Evolutionary conservation across 2,797 vertebrate species (phyloP).

Genomic region (Numenius phaeopus): DNA sequence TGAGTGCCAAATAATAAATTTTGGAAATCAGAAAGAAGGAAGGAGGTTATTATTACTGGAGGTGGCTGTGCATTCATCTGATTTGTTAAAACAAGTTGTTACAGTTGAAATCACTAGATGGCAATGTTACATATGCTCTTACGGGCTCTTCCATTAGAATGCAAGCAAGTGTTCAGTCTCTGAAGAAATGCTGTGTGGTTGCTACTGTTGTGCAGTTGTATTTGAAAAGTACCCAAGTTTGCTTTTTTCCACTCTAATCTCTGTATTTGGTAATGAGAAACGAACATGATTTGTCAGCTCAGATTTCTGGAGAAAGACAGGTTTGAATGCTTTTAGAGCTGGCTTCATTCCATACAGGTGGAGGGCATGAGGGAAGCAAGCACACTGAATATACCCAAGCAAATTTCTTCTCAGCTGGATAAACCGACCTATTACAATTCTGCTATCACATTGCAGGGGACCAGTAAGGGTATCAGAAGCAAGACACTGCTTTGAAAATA

Average conservation of each 20-base stretch:
- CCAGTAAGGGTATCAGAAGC: neutral
- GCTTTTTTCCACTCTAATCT: neutral
- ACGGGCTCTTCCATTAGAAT: neutral
- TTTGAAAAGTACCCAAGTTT: neutral
- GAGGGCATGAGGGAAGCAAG: neutral
- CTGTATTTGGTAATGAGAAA: slow-evolving; percentile 2
- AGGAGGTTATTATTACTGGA: neutral
- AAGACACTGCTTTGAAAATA: neutral
- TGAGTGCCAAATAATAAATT: neutral
- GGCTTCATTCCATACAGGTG: neutral
- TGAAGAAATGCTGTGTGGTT: neutral
- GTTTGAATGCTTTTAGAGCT: neutral
- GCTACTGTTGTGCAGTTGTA: neutral
- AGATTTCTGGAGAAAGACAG: neutral
- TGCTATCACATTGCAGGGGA: neutral
- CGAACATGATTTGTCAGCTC: neutral
- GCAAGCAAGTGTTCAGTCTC: neutral
- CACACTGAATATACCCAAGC: neutral
- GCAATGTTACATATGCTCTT: slow-evolving; percentile 37
- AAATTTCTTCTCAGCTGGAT: neutral
- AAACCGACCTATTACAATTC: neutral
- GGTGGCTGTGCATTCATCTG: neutral
- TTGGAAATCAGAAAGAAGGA: neutral
- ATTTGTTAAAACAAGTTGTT: neutral
- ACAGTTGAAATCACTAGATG: slow-evolving; percentile 47